These are phyloP conservation scores for Leucoma salicis DNA, from an alignment of 2,888 invertebrate species.

Conservation along the genomic window DNA sequence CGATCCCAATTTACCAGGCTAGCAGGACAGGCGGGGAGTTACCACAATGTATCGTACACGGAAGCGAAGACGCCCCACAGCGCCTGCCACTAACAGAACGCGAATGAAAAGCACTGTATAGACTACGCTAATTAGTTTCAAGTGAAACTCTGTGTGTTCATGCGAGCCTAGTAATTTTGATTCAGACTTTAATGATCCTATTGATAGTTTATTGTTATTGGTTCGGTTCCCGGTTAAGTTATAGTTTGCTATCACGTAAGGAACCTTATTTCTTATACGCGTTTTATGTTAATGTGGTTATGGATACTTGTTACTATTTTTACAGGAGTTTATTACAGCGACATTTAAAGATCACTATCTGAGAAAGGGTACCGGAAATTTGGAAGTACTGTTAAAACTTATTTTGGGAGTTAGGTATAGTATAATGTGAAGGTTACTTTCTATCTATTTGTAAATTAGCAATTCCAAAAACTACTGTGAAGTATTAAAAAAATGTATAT, in stretches of 20 bases:
- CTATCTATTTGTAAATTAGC: no score
- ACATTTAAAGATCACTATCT: conserved; percentile 8
- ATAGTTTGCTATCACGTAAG: conserved; percentile 11
- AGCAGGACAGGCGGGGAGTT: conserved; percentile 43
- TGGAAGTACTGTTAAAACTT: conserved; percentile 6
- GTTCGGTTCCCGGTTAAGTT: conserved; percentile 12
- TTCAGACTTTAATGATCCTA: conserved; percentile 36
- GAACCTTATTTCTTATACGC: conserved; percentile 7
- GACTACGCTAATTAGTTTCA: conserved; percentile 40
- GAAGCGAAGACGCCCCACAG: conserved; percentile 53
- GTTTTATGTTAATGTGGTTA: conserved; percentile 13
- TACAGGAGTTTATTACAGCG: conserved; percentile 13
- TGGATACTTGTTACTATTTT: conserved; percentile 25
- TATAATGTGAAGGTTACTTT: no score
- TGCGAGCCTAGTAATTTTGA: conserved; percentile 54
- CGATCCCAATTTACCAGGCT: conserved; percentile 46
- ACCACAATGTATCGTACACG: conserved; percentile 41
- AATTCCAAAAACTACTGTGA: no score
- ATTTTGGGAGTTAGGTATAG: conserved; percentile 1
- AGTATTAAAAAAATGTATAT: no score
- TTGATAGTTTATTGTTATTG: conserved; percentile 32
- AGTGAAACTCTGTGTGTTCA: conserved; percentile 58
- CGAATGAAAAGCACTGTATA: conserved; percentile 35
- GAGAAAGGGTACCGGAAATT: conserved; percentile 6
- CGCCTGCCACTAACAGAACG: conserved; percentile 54